Percentiles rank a stretch among this genome's conserved stretches.
phyloP scores from a whole-genome alignment of 2,888 invertebrate genomes.

The Trachelus troglodyta region DNA sequence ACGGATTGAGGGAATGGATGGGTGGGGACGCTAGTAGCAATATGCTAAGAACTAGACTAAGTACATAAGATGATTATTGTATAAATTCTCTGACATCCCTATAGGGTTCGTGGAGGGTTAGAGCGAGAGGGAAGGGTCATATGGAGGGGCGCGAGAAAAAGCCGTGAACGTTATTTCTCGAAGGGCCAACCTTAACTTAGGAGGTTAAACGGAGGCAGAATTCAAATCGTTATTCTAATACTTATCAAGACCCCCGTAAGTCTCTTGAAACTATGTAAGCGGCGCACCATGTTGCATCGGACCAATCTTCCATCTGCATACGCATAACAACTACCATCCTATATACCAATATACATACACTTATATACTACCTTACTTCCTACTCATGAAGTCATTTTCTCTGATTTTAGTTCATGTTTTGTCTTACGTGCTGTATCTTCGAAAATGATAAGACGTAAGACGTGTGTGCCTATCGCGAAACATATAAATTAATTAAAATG shows the following conservation, averaged over 20 bases:
- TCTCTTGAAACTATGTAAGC: conserved; percentile 28
- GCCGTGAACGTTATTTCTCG: not conserved
- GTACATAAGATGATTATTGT: conserved; percentile 45
- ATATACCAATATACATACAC: not conserved
- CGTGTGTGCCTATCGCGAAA: no score
- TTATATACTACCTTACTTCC: not conserved
- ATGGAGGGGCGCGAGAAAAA: not conserved
- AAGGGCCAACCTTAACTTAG: not conserved
- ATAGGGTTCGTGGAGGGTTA: not conserved
- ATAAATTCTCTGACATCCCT: conserved; percentile 33
- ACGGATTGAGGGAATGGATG: not conserved
- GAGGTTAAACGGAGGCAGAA: conserved; percentile 46
- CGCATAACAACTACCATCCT: no score
- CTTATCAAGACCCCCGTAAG: conserved; percentile 47
- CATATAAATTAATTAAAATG: no score
- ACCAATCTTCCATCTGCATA: not conserved
- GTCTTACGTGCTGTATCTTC: no score
- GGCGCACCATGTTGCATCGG: not conserved
- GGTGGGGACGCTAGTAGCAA: conserved; percentile 15
- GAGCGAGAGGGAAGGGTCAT: not conserved
- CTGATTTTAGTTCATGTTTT: no score
- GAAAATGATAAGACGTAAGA: no score
- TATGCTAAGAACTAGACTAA: conserved; percentile 36
- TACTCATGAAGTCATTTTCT: no score
- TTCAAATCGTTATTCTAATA: conserved; percentile 58